Conservation (phyloP, 2,888 invertebrate species). For the Ormyrus labotus region DNA sequence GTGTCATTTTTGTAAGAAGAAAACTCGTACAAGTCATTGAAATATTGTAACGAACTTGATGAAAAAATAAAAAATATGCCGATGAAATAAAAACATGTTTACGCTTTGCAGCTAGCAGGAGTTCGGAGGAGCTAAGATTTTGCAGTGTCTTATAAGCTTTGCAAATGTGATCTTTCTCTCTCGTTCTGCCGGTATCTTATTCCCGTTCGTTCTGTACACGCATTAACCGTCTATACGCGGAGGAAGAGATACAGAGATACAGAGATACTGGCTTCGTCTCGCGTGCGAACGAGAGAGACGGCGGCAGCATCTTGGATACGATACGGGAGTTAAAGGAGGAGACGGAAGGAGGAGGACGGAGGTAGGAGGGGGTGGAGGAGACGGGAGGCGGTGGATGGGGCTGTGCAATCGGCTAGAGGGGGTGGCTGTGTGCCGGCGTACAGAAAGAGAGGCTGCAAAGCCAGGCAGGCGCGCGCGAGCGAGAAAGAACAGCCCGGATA, state of each 20-base stretch:
- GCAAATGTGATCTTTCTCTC: slow-evolving; percentile 58
- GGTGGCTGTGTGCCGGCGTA: slow-evolving; percentile 57
- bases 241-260: slow-evolving; percentile 26
- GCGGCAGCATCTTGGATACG: slow-evolving; percentile 68
- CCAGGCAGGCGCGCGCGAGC: slow-evolving; percentile 11
- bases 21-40: too few species aligned
- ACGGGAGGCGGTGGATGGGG: slow-evolving; percentile 59
- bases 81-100: too few species aligned
- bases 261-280: not conserved
- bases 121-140: slow-evolving; percentile 9
- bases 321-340: slow-evolving; percentile 64
- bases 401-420: slow-evolving; percentile 63
- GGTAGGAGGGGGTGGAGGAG: slow-evolving; percentile 50
- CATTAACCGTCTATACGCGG: slow-evolving; percentile 65
- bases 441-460: slow-evolving; percentile 47
- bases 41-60: too few species aligned
- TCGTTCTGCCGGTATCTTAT: slow-evolving; percentile 57
- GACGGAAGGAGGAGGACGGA: not conserved
- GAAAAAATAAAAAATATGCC: too few species aligned
- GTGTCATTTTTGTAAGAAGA: not conserved
- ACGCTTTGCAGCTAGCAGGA: too few species aligned
- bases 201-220: slow-evolving; percentile 62
- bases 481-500: slow-evolving; percentile 59
- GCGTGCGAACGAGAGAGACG: slow-evolving; percentile 14
- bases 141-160: slow-evolving; percentile 36